Percentiles rank a stretch among this genome's conserved stretches.
Evolutionary conservation across 1,140 invertebrate genomes (phyloP).

Genomic region (Phthorimaea operculella): DNA sequence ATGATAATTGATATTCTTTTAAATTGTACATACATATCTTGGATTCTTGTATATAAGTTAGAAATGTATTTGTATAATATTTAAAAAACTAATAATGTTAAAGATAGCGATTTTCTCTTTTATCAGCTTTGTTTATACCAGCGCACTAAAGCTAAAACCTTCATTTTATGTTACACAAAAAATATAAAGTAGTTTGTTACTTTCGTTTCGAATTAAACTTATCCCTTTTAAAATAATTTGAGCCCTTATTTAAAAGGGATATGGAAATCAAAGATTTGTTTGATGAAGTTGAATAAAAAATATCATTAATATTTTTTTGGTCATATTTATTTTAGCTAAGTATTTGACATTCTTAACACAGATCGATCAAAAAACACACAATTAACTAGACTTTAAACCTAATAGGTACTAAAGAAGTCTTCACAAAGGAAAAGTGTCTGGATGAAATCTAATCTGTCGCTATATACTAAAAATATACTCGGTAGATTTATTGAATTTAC

Average conservation of each 20-base stretch:
- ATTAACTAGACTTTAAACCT: no score
- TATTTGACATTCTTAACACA: no score
- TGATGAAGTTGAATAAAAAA: constrained; percentile 31
- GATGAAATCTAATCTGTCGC: no score
- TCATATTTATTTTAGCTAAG: no score
- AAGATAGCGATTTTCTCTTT: background rate
- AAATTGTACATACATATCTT: constrained; percentile 39
- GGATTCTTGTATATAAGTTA: constrained; percentile 32
- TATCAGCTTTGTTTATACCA: constrained; percentile 6
- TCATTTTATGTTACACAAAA: background rate
- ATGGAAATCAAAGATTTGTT: constrained; percentile 34
- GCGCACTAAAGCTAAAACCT: background rate
- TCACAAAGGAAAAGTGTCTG: no score
- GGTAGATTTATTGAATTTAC: no score
- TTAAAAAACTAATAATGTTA: constrained; percentile 2
- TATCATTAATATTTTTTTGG: background rate
- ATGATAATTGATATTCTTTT: constrained; percentile 17
- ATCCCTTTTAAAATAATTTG: constrained; percentile 64
- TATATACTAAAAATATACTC: no score
- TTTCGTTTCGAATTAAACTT: constrained; percentile 23
- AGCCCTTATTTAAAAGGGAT: constrained; percentile 65
- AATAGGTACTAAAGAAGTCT: no score
- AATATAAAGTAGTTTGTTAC: constrained; percentile 5
- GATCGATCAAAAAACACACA: no score
- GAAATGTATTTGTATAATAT: constrained; percentile 18